These are phyloP conservation scores for Pissodes strobi DNA, from an alignment of 1,140 invertebrate genomes.

Conservation along the genomic window DNA sequence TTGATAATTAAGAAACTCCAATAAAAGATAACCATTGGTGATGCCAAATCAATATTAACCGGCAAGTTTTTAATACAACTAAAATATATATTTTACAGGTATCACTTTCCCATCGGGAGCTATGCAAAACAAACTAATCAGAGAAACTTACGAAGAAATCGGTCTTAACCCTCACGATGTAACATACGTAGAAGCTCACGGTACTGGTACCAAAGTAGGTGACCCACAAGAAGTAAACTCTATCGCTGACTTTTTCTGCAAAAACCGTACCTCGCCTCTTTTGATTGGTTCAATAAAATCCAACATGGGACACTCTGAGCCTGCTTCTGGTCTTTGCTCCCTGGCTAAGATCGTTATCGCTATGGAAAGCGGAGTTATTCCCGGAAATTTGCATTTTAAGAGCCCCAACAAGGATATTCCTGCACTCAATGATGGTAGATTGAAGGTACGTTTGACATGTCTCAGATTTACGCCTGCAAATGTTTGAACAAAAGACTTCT, in stretches of 20 bases:
- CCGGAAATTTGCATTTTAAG: conserved; percentile 88
- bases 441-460: conserved; percentile 67
- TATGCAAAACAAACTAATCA: conserved; percentile 85
- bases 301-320: conserved; percentile 97
- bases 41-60: too few relatives aligned
- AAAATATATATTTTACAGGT: not conserved
- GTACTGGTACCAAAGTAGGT: conserved; percentile 92
- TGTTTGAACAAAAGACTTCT: too few relatives aligned
- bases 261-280: conserved; percentile 76
- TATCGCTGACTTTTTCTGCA: conserved; percentile 90
- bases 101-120: conserved; percentile 90
- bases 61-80: not conserved
- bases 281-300: conserved; percentile 95
- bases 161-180: conserved; percentile 81
- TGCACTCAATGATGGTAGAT: conserved; percentile 79
- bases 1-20: too few relatives aligned
- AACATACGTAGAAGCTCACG: conserved; percentile 92
- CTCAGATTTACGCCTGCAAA: conserved; percentile 49
- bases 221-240: conserved; percentile 96
- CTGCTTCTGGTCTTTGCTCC: conserved; percentile 88
- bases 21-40: too few relatives aligned
- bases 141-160: conserved; percentile 82
- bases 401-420: conserved; percentile 88
- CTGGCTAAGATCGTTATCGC: conserved; percentile 89
- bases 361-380: conserved; percentile 86